These are phyloP conservation scores for Mesorhabditis belari DNA, from an alignment of 2,888 invertebrate genomes.

Conservation along the genomic window DNA sequence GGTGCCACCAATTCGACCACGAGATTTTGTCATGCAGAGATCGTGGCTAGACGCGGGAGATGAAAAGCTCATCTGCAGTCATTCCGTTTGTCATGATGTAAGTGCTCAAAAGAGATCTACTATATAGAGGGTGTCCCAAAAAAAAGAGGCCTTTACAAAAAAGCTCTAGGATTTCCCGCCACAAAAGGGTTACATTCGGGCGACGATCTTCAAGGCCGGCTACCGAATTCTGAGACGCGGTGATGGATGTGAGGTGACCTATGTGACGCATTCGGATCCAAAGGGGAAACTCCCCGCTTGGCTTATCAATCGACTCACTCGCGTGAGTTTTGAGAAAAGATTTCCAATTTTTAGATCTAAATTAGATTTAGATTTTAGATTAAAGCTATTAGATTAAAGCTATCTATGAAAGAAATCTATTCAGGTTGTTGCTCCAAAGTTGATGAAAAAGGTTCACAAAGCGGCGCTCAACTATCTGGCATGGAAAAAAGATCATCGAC, in stretches of 20 bases:
- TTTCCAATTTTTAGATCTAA: too few species aligned
- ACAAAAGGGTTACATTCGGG: conserved; percentile 71
- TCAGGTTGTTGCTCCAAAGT: conserved; percentile 76
- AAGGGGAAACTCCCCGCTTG: conserved; percentile 67
- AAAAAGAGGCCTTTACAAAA: not conserved
- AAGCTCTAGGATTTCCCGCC: conserved; percentile 65
- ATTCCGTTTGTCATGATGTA: conserved; percentile 80
- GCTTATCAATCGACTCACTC: conserved; percentile 80
- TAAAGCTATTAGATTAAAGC: too few species aligned
- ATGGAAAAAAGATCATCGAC: conserved; percentile 75
- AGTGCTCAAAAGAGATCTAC: conserved; percentile 6
- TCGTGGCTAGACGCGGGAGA: conserved; percentile 81
- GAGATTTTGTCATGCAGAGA: conserved; percentile 83
- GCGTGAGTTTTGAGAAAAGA: too few species aligned
- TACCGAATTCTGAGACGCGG: conserved; percentile 63
- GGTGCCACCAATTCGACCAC: conserved; percentile 46
- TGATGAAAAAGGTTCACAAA: conserved; percentile 73
- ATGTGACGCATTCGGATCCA: conserved; percentile 82
- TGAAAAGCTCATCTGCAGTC: conserved; percentile 81
- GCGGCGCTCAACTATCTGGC: conserved; percentile 71
- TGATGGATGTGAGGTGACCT: conserved; percentile 72
- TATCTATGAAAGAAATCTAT: too few species aligned
- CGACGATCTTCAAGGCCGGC: conserved; percentile 65
- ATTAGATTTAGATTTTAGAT: too few species aligned
- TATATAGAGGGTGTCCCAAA: not conserved